phyloP scores from a whole-genome alignment of 2,888 invertebrate genomes.

The Zygaena filipendulae region DNA sequence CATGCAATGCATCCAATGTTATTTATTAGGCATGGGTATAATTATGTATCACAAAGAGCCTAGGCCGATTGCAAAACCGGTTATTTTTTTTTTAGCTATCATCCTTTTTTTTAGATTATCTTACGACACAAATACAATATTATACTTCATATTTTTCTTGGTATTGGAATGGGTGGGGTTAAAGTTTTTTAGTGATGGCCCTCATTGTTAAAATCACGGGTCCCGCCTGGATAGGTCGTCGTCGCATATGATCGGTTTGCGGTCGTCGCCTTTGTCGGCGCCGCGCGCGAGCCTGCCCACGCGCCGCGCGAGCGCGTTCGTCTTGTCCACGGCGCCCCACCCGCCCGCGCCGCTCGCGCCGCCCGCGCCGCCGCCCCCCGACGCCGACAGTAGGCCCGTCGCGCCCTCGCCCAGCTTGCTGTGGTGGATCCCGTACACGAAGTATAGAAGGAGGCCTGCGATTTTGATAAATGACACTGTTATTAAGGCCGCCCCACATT shows the following conservation, averaged over 20 bases:
- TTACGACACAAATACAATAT: no score
- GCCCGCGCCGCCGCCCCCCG: conserved; percentile 45
- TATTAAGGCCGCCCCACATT: no score
- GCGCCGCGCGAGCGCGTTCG: conserved; percentile 44
- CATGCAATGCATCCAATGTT: no score
- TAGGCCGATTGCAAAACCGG: no score
- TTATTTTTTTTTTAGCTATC: no score
- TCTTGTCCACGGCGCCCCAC: conserved; percentile 62
- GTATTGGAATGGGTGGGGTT: no score
- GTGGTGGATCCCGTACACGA: conserved; percentile 86
- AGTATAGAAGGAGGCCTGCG: conserved; percentile 83
- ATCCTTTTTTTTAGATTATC: no score
- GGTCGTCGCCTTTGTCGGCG: conserved; percentile 48
- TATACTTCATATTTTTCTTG: no score
- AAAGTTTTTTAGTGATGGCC: no score
- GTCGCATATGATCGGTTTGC: conserved; percentile 56
- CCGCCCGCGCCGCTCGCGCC: conserved; percentile 41
- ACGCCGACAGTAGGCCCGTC: conserved; percentile 47
- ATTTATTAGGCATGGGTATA: no score
- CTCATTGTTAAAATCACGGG: conserved; percentile 49
- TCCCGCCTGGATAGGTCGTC: conserved; percentile 52
- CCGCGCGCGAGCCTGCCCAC: conserved; percentile 46
- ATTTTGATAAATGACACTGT: no score
- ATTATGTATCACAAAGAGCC: no score
- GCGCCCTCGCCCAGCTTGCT: conserved; percentile 80